These are phyloP conservation scores for Spilarctia lutea DNA, from an alignment of 2,888 invertebrate species.

Conservation along the genomic window DNA sequence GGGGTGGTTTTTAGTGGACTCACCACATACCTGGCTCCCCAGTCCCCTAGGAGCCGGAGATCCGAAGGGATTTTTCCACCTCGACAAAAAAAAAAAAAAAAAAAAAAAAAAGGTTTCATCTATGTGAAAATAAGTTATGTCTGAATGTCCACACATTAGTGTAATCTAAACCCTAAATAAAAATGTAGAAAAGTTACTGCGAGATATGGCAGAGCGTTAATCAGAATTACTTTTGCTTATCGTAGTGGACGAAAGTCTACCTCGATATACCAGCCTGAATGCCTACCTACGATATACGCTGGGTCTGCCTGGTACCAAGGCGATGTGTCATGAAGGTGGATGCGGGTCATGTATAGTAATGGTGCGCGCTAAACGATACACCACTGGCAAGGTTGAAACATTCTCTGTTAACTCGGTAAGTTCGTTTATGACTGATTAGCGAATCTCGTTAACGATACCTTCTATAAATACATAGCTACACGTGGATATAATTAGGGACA, in stretches of 20 bases:
- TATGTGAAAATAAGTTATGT: no score
- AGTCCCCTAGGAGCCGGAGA: no score
- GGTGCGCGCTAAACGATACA: constrained; percentile 66
- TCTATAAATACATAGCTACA: no score
- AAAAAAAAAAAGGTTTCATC: no score
- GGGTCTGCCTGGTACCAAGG: constrained; percentile 89
- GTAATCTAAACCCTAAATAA: background rate
- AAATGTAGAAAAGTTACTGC: background rate
- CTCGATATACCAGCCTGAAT: constrained; percentile 86
- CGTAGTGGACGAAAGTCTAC: constrained; percentile 67
- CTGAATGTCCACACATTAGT: background rate
- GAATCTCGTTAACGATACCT: no score
- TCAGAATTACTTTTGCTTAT: background rate
- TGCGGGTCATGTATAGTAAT: constrained; percentile 77
- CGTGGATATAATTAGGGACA: no score
- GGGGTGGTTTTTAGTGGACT: no score
- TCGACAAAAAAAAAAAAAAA: no score
- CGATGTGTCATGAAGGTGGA: constrained; percentile 79
- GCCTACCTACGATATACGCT: constrained; percentile 87
- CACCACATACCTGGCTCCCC: no score
- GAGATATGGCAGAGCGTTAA: no score
- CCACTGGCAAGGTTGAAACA: constrained; percentile 62
- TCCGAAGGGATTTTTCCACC: no score
- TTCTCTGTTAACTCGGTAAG: constrained; percentile 80
- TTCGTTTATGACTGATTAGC: background rate